Evolutionary conservation across 2,113 vertebrate genomes (phyloP).

Genomic region (Peromyscus californicus): DNA sequence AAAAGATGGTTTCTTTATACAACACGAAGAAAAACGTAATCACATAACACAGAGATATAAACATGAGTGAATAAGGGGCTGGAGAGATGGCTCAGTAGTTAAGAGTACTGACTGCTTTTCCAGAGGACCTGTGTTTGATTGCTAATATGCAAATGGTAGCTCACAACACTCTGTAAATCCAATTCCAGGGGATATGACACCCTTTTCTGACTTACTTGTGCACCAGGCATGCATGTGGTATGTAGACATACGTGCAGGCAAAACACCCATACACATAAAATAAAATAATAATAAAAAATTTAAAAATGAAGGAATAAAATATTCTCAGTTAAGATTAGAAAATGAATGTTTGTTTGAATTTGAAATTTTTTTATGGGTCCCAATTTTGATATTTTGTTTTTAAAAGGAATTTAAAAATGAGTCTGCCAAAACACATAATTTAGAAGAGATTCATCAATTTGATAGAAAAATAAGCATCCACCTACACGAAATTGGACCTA

Average conservation of each 20-base stretch:
- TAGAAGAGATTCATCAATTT: conserved; percentile 62
- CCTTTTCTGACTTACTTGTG: too few relatives aligned
- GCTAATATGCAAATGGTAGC: too few relatives aligned
- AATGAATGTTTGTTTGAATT: conserved; percentile 43
- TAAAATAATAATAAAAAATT: not conserved
- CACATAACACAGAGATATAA: not conserved
- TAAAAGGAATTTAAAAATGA: conserved; percentile 52
- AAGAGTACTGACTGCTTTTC: too few relatives aligned
- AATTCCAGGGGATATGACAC: too few relatives aligned
- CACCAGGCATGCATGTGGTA: too few relatives aligned
- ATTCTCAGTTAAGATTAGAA: not conserved
- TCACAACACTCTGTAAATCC: too few relatives aligned
- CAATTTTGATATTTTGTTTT: conserved; percentile 47
- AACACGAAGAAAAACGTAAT: not conserved
- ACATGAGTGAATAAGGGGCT: not conserved
- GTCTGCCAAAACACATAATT: conserved; percentile 50
- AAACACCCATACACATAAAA: too few relatives aligned
- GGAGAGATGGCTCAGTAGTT: too few relatives aligned
- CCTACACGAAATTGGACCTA: not conserved
- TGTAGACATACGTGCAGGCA: too few relatives aligned
- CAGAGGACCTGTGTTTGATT: too few relatives aligned
- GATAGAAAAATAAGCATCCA: conserved; percentile 23
- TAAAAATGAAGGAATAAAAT: not conserved
- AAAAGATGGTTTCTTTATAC: conserved; percentile 10
- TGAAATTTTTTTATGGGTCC: not conserved